These are phyloP conservation scores for Tyrannus savana DNA, from an alignment of 2,113 vertebrate genomes.

Conservation along the genomic window DNA sequence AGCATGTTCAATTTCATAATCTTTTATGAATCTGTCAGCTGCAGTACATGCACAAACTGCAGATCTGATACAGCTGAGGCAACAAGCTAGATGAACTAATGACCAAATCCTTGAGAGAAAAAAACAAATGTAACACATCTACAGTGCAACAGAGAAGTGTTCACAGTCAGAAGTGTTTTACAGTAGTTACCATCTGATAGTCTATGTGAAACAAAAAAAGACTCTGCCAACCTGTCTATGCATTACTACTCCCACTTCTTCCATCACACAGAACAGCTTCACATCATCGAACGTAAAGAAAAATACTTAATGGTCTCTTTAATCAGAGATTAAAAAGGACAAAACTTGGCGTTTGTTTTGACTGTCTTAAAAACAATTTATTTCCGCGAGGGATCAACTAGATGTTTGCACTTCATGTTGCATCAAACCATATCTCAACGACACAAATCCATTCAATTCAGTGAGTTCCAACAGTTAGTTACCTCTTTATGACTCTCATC, in stretches of 20 bases:
- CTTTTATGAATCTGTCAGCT: not conserved
- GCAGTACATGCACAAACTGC: not conserved
- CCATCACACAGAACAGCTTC: not conserved
- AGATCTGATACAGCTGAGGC: not conserved
- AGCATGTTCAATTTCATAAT: not conserved
- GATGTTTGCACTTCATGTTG: not conserved
- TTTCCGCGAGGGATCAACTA: not conserved
- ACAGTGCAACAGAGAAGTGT: not conserved
- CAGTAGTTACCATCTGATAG: not conserved
- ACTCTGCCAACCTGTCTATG: too few relatives aligned
- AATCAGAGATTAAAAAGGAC: not conserved
- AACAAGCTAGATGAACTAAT: not conserved
- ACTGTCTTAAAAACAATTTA: not conserved
- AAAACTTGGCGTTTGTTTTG: not conserved
- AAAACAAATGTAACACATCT: not conserved
- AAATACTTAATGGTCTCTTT: not conserved
- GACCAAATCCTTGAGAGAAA: not conserved
- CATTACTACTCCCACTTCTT: not conserved
- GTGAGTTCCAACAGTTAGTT: not conserved
- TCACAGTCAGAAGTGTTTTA: not conserved
- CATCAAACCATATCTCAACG: not conserved
- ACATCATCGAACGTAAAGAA: not conserved
- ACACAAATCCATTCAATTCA: too few relatives aligned
- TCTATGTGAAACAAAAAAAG: not conserved
- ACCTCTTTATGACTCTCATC: fast-evolving